These are phyloP conservation scores for Rhyacophila brunnea DNA, from an alignment of 1,140 invertebrate species.

Conservation along the genomic window DNA sequence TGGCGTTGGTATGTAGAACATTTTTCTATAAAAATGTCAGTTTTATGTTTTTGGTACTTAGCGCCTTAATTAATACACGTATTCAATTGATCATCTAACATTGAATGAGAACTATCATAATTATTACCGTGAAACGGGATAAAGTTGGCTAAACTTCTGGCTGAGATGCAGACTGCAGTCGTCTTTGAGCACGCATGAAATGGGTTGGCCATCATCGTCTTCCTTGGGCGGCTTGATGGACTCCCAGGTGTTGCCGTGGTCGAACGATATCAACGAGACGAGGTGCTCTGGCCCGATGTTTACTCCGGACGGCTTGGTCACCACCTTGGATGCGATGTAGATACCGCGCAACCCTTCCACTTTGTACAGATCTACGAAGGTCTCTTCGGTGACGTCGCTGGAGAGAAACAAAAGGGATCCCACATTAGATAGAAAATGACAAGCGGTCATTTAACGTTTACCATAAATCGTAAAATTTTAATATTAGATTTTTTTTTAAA, in stretches of 20 bases:
- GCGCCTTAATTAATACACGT: no score
- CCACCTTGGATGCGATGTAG: slow-evolving; percentile 85
- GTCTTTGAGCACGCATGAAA: slow-evolving; percentile 61
- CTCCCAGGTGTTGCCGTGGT: slow-evolving; percentile 83
- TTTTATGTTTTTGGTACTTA: no score
- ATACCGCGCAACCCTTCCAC: slow-evolving; percentile 84
- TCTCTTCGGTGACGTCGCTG: slow-evolving; percentile 73
- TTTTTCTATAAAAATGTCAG: no score
- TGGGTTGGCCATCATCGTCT: slow-evolving; percentile 64
- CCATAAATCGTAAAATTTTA: no score
- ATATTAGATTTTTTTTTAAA: no score
- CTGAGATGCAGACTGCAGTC: slow-evolving; percentile 83
- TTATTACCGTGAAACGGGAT: slow-evolving; percentile 71
- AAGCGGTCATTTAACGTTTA: no score
- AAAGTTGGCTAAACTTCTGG: slow-evolving; percentile 80
- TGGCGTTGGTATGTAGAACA: no score
- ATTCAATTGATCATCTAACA: no score
- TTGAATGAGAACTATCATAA: no score
- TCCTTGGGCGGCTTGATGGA: slow-evolving; percentile 65
- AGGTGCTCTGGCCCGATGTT: slow-evolving; percentile 72
- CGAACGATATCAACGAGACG: slow-evolving; percentile 80
- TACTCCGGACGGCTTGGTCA: slow-evolving; percentile 49
- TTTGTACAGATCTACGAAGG: slow-evolving; percentile 88
- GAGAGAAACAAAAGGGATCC: slow-evolving; percentile 1
- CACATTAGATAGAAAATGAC: no score